A percentile compares a stretch with the other conserved stretches of the same genome.
Conservation (phyloP, 2,113 vertebrate genomes). For the Xenus cinereus region DNA sequence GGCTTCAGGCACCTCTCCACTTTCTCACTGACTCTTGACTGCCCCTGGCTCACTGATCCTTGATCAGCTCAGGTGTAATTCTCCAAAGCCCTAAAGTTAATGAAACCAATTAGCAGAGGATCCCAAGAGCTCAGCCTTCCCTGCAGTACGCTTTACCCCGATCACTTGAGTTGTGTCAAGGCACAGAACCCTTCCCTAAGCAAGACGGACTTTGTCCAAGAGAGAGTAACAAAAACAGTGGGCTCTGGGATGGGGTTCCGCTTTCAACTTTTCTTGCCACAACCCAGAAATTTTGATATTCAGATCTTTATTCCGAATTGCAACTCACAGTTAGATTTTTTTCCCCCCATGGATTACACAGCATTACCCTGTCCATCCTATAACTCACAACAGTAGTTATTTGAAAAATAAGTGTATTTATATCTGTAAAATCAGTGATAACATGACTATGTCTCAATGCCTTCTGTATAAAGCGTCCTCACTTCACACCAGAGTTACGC, state of each 20-base stretch:
- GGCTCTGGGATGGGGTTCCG: neutral
- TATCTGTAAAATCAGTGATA: neutral
- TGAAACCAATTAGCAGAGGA: neutral
- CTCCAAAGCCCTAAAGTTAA: neutral
- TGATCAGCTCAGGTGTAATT: neutral
- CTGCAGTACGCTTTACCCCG: rapidly evolving
- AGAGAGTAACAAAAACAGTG: neutral
- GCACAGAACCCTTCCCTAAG: neutral
- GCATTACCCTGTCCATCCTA: neutral
- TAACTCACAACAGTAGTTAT: neutral
- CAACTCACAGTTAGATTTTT: neutral
- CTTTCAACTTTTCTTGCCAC: neutral
- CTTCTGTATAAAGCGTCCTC: neutral
- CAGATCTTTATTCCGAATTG: neutral
- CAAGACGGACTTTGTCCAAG: neutral
- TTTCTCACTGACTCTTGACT: neutral
- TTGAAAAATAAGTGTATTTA: neutral
- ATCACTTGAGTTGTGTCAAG: neutral
- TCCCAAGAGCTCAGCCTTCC: neutral
- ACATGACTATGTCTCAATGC: neutral
- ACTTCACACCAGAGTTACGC: neutral
- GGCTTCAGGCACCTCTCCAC: neutral
- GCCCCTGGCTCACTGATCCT: neutral
- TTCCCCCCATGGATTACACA: neutral
- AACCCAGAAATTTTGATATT: neutral